These are phyloP conservation scores for Arenaria interpres DNA, from an alignment of 2,113 vertebrate species.

Conservation along the genomic window DNA sequence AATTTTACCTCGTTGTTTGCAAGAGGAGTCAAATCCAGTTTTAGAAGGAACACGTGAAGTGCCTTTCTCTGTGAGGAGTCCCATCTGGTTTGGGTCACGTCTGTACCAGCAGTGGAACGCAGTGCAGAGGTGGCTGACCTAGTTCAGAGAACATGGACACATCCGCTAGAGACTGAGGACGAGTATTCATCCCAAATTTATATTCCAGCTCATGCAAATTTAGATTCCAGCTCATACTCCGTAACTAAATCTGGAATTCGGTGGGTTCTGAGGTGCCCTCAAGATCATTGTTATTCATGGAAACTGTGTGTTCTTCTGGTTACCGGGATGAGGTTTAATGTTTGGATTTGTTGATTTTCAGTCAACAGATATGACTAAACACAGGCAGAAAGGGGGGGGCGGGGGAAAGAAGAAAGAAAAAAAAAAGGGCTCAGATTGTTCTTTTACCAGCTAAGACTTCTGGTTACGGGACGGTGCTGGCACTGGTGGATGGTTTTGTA, in stretches of 20 bases:
- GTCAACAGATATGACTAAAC: constrained; percentile 50
- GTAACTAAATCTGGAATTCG: background rate
- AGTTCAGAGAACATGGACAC: background rate
- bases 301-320: constrained; percentile 22
- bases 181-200: background rate
- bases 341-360: constrained; percentile 32
- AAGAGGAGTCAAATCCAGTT: background rate
- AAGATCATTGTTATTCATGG: constrained; percentile 28
- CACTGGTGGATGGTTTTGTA: constrained; percentile 53
- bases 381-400: background rate
- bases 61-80: background rate
- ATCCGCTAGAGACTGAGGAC: background rate
- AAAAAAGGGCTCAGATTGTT: background rate
- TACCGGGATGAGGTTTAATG: constrained; percentile 33
- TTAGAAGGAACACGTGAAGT: background rate
- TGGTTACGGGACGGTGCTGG: constrained; percentile 44
- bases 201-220: constrained; percentile 11
- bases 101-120: background rate
- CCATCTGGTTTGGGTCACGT: background rate
- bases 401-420: background rate
- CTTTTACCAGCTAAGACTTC: constrained; percentile 35
- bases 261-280: background rate
- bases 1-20: background rate
- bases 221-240: background rate
- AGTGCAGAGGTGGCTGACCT: background rate